Percentiles rank a stretch among this genome's conserved stretches.
Conservation (phyloP, 2,113 vertebrate genomes). For the Sminthopsis crassicaudata region DNA sequence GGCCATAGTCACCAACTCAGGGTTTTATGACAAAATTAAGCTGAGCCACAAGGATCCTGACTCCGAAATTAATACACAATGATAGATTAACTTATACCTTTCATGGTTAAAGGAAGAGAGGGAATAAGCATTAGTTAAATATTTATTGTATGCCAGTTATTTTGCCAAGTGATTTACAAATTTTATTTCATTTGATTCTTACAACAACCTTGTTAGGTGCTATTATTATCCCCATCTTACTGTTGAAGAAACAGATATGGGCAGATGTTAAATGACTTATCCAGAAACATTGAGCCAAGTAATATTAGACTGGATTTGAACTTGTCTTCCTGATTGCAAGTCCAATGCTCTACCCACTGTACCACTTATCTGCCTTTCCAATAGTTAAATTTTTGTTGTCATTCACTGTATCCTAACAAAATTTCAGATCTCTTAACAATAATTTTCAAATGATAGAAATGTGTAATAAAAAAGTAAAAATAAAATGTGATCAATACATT, state of each 20-base stretch:
- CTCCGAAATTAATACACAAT: conserved; percentile 1
- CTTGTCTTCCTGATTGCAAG: neutral
- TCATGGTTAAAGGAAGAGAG: neutral
- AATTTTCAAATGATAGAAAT: conserved; percentile 28
- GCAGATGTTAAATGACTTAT: neutral
- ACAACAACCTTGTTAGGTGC: neutral
- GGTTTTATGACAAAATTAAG: neutral
- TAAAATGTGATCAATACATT: neutral
- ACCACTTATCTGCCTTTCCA: neutral
- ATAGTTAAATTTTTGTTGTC: neutral
- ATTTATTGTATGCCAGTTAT: neutral
- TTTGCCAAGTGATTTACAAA: neutral
- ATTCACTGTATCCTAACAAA: conserved; percentile 23
- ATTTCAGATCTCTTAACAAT: conserved; percentile 32
- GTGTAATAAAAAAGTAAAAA: conserved; percentile 33
- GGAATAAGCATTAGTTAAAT: neutral
- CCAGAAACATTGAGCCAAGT: neutral
- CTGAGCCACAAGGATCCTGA: neutral
- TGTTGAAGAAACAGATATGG: neutral
- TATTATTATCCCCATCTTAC: neutral
- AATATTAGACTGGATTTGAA: neutral
- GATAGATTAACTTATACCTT: neutral
- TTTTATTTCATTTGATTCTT: neutral
- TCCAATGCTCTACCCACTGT: neutral
- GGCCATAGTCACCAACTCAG: conserved; percentile 26